Conservation (phyloP, 2,888 invertebrate genomes). For the Idaea biselata region DNA sequence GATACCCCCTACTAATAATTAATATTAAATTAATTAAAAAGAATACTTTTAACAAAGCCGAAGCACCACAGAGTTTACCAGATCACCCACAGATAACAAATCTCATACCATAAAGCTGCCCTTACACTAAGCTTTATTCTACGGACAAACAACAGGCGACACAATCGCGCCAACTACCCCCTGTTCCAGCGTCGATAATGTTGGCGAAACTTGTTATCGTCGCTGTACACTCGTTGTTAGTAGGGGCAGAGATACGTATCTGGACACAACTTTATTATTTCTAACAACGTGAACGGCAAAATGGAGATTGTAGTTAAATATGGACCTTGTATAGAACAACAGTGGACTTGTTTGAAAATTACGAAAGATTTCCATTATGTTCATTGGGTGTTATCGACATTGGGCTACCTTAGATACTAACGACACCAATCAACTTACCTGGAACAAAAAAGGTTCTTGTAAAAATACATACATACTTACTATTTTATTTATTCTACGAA, state of each 20-base stretch:
- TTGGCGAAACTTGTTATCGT: not conserved
- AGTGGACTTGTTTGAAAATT: no score
- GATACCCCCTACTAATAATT: no score
- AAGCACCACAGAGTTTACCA: not conserved
- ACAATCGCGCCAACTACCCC: not conserved
- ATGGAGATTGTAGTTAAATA: not conserved
- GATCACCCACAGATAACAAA: not conserved
- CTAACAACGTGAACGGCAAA: not conserved
- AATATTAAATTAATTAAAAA: no score
- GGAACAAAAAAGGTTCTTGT: no score
- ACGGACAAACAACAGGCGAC: not conserved
- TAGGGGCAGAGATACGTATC: not conserved
- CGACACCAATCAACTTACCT: no score
- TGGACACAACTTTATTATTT: not conserved
- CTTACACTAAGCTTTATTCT: not conserved
- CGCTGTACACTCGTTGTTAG: not conserved
- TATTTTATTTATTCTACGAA: no score
- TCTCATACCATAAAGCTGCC: not conserved
- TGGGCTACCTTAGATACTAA: no score
- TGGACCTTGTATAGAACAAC: no score
- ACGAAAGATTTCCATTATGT: no score
- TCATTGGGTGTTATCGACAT: no score
- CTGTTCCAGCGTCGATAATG: not conserved
- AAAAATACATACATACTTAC: no score
- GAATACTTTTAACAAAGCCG: no score